These are phyloP conservation scores for Microctonus brassicae DNA, from an alignment of 2,888 invertebrate species.

Conservation along the genomic window DNA sequence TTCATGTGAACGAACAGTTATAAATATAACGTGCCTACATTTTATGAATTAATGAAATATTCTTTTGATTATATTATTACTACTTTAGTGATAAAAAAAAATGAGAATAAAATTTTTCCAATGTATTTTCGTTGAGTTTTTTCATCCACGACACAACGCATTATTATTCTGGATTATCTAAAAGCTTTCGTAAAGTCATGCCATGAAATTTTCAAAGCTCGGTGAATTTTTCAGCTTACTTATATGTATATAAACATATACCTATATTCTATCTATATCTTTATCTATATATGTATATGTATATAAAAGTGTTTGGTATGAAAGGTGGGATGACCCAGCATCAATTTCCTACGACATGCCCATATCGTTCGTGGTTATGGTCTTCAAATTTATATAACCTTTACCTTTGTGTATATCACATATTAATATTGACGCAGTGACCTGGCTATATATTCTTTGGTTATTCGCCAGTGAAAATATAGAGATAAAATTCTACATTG, in stretches of 20 bases:
- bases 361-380: slow-evolving; percentile 7
- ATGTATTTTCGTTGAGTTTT: slow-evolving; percentile 6
- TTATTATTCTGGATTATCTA: slow-evolving; percentile 30
- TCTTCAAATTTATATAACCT: slow-evolving; percentile 49
- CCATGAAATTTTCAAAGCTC: slow-evolving; percentile 27
- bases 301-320: slow-evolving; percentile 2
- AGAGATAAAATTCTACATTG: background rate
- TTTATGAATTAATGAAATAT: too few relatives aligned
- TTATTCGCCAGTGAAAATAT: slow-evolving; percentile 39
- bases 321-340: slow-evolving; percentile 17
- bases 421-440: slow-evolving; percentile 53
- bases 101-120: background rate
- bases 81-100: too few relatives aligned
- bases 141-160: background rate
- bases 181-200: slow-evolving; percentile 3
- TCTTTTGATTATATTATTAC: too few relatives aligned
- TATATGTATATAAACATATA: background rate
- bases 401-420: slow-evolving; percentile 52
- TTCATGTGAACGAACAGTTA: background rate
- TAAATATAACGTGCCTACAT: background rate
- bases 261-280: too few relatives aligned
- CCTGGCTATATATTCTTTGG: slow-evolving; percentile 33
- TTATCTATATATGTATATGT: background rate
- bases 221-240: slow-evolving; percentile 28
- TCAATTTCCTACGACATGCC: slow-evolving; percentile 37